phyloP scores from a whole-genome alignment of 2,113 vertebrate genomes.

The Cheilinus undulatus region DNA sequence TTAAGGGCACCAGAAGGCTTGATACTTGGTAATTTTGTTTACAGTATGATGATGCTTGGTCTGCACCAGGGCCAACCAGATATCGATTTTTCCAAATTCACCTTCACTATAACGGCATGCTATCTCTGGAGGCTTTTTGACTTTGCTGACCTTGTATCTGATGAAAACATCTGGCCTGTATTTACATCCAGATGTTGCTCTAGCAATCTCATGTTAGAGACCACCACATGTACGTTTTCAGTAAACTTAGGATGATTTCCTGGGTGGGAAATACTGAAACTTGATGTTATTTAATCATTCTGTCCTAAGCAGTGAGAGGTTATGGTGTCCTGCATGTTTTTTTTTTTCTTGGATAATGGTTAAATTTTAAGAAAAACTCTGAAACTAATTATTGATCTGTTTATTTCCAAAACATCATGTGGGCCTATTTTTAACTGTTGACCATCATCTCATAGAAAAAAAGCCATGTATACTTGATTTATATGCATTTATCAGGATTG shows the following conservation, averaged over 20 bases:
- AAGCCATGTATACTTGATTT: not conserved
- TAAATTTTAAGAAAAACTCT: not conserved
- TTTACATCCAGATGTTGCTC: not conserved
- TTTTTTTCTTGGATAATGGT: no score
- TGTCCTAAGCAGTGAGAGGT: not conserved
- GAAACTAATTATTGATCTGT: not conserved
- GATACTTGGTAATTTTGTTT: conserved; percentile 53
- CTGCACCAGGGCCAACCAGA: conserved; percentile 17
- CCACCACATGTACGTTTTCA: no score
- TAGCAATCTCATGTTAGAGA: not conserved
- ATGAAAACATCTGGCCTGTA: not conserved
- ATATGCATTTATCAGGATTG: not conserved
- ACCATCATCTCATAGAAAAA: not conserved
- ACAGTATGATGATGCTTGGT: conserved; percentile 23
- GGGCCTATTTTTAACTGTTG: no score
- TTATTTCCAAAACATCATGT: not conserved
- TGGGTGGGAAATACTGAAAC: no score
- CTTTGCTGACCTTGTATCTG: conserved; percentile 6
- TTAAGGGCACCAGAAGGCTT: conserved; percentile 47
- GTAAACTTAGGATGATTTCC: no score
- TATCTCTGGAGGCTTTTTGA: not conserved
- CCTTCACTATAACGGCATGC: conserved; percentile 6
- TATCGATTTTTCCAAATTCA: conserved; percentile 52
- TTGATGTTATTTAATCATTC: no score
- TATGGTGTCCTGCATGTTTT: not conserved